Percentiles rank a stretch among this genome's conserved stretches.
phyloP scores from a whole-genome alignment of 2,888 invertebrate species.

The Oligia latruncula region DNA sequence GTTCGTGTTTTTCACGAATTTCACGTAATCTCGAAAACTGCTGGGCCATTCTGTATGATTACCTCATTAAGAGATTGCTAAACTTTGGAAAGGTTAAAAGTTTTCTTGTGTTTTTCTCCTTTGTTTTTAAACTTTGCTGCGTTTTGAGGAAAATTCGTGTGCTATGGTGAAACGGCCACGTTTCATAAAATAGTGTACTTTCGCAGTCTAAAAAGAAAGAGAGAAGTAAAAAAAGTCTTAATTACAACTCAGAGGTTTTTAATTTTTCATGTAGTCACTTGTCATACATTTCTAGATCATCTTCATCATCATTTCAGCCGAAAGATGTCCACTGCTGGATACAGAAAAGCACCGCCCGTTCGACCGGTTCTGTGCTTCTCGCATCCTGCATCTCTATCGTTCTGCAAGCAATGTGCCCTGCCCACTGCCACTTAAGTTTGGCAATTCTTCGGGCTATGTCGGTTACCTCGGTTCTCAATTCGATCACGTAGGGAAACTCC shows the following conservation, averaged over 20 bases:
- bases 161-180: background rate
- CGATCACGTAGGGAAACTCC: background rate
- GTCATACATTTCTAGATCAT: background rate
- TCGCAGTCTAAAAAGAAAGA: background rate
- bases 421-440: background rate
- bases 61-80: slow-evolving; percentile 49
- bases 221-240: background rate
- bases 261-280: background rate
- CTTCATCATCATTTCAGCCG: background rate
- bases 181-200: background rate
- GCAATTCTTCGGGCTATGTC: background rate
- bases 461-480: background rate
- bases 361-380: background rate
- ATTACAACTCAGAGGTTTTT: background rate
- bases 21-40: slow-evolving; percentile 54
- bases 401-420: background rate
- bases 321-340: background rate
- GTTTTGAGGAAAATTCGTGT: slow-evolving; percentile 28
- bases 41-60: slow-evolving; percentile 52
- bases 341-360: background rate
- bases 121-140: slow-evolving; percentile 13
- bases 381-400: background rate
- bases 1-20: slow-evolving; percentile 51
- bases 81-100: slow-evolving; percentile 48
- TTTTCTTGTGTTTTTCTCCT: slow-evolving; percentile 25